These are phyloP conservation scores for Lichenostomus cassidix DNA, from an alignment of 2,113 vertebrate genomes.

Conservation along the genomic window DNA sequence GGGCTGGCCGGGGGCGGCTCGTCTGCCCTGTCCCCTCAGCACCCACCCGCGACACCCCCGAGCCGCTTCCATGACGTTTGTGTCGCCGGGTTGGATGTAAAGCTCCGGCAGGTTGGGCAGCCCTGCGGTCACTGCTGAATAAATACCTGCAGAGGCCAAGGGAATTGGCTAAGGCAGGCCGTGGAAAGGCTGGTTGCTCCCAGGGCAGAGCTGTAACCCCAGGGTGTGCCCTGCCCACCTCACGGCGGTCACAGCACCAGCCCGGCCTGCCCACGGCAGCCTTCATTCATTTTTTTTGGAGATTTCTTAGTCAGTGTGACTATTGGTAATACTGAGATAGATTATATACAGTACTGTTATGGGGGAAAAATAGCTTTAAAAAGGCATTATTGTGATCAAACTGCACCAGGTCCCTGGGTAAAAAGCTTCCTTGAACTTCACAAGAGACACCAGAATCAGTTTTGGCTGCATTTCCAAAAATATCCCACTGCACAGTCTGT, in stretches of 20 bases:
- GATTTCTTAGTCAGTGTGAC: not conserved
- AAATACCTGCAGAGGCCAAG: fast-evolving
- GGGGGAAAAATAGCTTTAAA: not conserved
- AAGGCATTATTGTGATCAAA: not conserved
- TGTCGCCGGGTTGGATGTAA: fast-evolving
- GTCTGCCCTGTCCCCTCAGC: not conserved
- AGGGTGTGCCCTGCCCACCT: fast-evolving
- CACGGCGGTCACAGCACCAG: fast-evolving
- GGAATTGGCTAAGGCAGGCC: fast-evolving
- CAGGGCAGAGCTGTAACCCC: fast-evolving
- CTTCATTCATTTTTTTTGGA: fast-evolving
- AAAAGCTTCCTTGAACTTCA: not conserved
- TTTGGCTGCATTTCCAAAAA: not conserved
- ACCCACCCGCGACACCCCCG: not conserved
- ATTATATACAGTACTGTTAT: too few relatives aligned
- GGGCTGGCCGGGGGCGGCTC: not conserved
- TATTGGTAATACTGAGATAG: not conserved
- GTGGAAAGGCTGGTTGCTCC: fast-evolving
- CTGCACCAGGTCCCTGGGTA: fast-evolving
- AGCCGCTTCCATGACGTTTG: fast-evolving
- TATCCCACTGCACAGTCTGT: not conserved
- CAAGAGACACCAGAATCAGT: not conserved
- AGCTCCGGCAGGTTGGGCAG: not conserved
- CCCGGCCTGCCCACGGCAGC: not conserved
- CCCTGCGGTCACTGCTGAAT: fast-evolving